phyloP scores from a whole-genome alignment of 2,888 invertebrate species.

The Heliconius ethilla region DNA sequence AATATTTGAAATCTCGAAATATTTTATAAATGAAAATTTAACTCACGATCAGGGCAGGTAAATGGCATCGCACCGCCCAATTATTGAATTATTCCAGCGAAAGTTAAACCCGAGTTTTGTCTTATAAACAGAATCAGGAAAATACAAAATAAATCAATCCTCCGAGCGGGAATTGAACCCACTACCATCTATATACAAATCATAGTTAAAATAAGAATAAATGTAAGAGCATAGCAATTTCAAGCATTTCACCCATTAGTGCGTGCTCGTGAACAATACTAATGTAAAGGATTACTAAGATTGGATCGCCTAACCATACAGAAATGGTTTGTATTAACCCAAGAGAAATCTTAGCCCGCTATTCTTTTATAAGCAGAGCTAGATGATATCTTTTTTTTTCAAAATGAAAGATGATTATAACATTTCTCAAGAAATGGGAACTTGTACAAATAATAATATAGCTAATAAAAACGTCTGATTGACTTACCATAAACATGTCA shows the following conservation, averaged over 20 bases:
- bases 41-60: no score
- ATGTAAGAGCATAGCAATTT: slow-evolving; percentile 26
- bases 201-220: not conserved
- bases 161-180: not conserved
- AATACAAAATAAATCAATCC: no score
- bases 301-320: slow-evolving; percentile 30
- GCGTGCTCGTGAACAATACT: slow-evolving; percentile 37
- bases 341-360: slow-evolving; percentile 34
- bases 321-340: slow-evolving; percentile 40
- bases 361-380: slow-evolving; percentile 13
- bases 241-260: slow-evolving; percentile 35
- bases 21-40: no score
- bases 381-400: not conserved
- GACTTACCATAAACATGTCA: no score
- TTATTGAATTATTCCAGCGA: no score
- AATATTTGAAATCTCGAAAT: no score
- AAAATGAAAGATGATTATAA: not conserved
- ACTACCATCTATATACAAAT: not conserved
- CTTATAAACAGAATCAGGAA: no score
- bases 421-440: no score
- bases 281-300: slow-evolving; percentile 17
- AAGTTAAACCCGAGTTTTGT: no score
- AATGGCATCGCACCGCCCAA: no score
- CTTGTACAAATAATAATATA: no score
- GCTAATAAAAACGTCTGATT: no score